Evolutionary conservation across 1,140 invertebrate species (phyloP).

Genomic region (Solenopsis invicta): DNA sequence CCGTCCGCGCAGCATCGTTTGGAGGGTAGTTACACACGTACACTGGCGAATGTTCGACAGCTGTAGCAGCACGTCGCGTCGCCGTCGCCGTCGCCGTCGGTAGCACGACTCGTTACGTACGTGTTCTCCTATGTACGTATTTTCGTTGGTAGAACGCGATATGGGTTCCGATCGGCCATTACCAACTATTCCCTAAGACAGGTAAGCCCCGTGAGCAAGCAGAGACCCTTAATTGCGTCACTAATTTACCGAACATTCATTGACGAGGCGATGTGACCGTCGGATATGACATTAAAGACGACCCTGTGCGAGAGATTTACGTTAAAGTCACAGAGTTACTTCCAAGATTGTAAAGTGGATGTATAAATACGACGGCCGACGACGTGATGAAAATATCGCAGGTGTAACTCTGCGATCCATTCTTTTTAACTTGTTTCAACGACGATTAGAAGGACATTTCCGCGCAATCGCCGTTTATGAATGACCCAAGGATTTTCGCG

Average conservation of each 20-base stretch:
- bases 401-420: background rate
- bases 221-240: constrained; percentile 71
- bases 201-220: constrained; percentile 66
- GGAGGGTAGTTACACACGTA: constrained; percentile 9
- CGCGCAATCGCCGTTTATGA: background rate
- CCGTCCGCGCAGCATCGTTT: background rate
- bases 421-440: constrained; percentile 1
- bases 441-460: background rate
- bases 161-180: constrained; percentile 63
- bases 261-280: constrained; percentile 64
- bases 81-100: too few relatives aligned
- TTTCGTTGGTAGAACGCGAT: constrained; percentile 40
- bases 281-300: constrained; percentile 72
- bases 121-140: constrained; percentile 3
- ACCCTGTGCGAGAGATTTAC: constrained; percentile 60
- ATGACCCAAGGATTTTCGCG: constrained; percentile 32
- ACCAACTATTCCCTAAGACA: constrained; percentile 66
- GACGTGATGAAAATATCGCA: background rate
- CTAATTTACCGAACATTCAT: constrained; percentile 71
- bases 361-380: constrained; percentile 2
- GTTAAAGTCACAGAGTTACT: constrained; percentile 55
- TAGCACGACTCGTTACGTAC: background rate
- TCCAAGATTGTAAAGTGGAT: background rate
- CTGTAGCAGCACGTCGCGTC: constrained; percentile 27
- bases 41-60: constrained; percentile 48